These are phyloP conservation scores for Myiotriccus ornatus DNA, from an alignment of 2,797 vertebrate genomes.

Conservation along the genomic window DNA sequence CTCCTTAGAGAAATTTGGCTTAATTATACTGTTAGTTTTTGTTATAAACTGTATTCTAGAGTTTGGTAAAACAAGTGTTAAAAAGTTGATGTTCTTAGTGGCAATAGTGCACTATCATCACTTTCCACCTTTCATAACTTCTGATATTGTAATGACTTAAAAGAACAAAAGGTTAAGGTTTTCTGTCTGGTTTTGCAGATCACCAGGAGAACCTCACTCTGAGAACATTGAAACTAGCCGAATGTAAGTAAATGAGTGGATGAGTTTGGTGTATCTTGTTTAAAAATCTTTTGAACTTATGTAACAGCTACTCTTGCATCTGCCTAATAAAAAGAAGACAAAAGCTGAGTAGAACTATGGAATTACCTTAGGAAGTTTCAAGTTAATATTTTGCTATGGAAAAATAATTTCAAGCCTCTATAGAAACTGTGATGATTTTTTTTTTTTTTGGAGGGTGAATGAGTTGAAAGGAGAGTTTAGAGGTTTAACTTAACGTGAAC, in stretches of 20 bases:
- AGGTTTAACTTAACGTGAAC: neutral
- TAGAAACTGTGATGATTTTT: neutral
- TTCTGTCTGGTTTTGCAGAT: constrained; percentile 81
- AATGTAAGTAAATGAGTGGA: constrained; percentile 87
- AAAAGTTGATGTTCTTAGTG: neutral
- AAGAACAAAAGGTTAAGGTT: neutral
- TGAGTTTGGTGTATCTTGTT: neutral
- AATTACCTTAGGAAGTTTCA: neutral
- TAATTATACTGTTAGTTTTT: neutral
- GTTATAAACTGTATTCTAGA: neutral
- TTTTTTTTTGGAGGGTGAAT: neutral
- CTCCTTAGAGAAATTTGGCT: neutral
- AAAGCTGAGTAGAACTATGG: neutral
- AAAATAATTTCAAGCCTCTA: neutral
- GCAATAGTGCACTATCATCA: neutral
- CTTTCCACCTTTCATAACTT: neutral
- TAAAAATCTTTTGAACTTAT: neutral
- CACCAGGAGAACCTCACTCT: constrained; percentile 89
- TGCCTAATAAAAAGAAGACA: neutral
- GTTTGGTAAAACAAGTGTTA: neutral
- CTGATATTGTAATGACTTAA: neutral
- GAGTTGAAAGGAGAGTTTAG: neutral
- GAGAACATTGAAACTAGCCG: constrained; percentile 92
- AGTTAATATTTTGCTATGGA: neutral
- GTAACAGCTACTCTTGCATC: neutral